Percentiles rank a stretch among this genome's conserved stretches.
Conservation (phyloP, 2,888 invertebrate genomes). For the Gymnoscelis rufifasciata region DNA sequence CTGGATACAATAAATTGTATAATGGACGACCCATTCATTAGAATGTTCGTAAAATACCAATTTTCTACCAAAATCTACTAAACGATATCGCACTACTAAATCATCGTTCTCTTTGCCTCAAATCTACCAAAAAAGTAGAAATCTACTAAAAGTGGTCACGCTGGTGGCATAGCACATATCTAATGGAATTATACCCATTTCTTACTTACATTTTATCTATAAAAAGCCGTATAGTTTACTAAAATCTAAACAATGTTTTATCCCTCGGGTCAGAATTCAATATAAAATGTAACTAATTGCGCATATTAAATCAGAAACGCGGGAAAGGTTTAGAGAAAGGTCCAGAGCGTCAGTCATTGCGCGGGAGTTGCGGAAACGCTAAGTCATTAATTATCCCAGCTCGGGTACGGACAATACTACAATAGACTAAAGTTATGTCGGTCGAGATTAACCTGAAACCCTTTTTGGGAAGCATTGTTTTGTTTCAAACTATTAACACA, state of each 20-base stretch:
- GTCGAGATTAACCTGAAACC: constrained; percentile 31
- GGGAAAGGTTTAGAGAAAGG: constrained; percentile 27
- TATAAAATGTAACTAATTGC: constrained; percentile 38
- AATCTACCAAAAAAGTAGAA: too few species aligned
- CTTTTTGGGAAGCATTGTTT: constrained; percentile 23
- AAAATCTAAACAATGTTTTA: constrained; percentile 1
- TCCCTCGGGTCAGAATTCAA: constrained; percentile 10
- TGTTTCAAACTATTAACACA: constrained; percentile 10
- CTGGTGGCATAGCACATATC: too few species aligned
- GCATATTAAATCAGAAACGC: constrained; percentile 32
- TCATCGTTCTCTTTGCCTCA: too few species aligned
- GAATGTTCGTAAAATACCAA: too few species aligned
- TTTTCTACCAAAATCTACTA: too few species aligned
- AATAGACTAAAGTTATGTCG: constrained; percentile 28
- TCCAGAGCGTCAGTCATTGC: constrained; percentile 42
- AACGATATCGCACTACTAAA: too few species aligned
- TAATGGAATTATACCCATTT: too few species aligned
- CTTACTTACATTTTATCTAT: too few species aligned
- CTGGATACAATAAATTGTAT: too few species aligned
- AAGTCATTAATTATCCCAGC: constrained; percentile 49
- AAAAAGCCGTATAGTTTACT: too few species aligned
- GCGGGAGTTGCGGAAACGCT: constrained; percentile 51
- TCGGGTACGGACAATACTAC: constrained; percentile 31
- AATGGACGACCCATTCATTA: too few species aligned
- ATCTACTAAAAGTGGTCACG: too few species aligned